A percentile compares a stretch with the other conserved stretches of the same genome.
phyloP scores from a whole-genome alignment of 1,140 invertebrate genomes.

The Portunus trituberculatus region DNA sequence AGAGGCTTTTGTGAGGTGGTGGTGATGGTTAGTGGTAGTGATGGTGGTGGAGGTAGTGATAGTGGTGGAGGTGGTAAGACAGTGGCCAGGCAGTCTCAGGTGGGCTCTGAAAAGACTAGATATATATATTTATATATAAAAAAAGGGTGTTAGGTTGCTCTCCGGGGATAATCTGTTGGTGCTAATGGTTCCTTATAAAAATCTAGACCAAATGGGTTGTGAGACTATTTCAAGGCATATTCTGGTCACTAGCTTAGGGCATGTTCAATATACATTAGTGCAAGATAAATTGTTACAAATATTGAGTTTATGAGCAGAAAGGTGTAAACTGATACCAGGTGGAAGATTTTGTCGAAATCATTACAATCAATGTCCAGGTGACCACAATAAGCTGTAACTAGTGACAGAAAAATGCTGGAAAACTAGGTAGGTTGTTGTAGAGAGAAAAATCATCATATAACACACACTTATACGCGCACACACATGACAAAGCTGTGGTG shows the following conservation, averaged over 20 bases:
- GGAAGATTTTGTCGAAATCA: no score
- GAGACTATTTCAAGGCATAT: constrained; percentile 61
- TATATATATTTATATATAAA: background rate
- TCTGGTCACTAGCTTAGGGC: background rate
- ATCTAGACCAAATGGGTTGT: constrained; percentile 48
- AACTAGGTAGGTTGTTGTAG: constrained; percentile 49
- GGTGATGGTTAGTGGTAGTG: constrained; percentile 38
- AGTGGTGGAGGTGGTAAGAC: constrained; percentile 30
- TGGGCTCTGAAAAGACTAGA: constrained; percentile 71
- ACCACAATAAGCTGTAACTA: constrained; percentile 52
- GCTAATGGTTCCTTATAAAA: constrained; percentile 24
- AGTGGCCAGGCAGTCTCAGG: constrained; percentile 67
- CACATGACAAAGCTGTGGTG: background rate
- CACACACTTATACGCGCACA: background rate
- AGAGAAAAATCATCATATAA: constrained; percentile 16
- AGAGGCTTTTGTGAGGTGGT: background rate
- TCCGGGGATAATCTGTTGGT: constrained; percentile 38
- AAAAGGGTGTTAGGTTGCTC: constrained; percentile 60
- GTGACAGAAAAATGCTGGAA: constrained; percentile 40
- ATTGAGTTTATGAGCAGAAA: no score
- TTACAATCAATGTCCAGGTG: background rate
- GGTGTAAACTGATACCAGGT: no score
- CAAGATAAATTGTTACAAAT: no score
- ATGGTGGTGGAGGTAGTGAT: constrained; percentile 25
- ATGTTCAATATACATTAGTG: background rate